phyloP scores from a whole-genome alignment of 2,888 invertebrate species.

The Ochlodes sylvanus region DNA sequence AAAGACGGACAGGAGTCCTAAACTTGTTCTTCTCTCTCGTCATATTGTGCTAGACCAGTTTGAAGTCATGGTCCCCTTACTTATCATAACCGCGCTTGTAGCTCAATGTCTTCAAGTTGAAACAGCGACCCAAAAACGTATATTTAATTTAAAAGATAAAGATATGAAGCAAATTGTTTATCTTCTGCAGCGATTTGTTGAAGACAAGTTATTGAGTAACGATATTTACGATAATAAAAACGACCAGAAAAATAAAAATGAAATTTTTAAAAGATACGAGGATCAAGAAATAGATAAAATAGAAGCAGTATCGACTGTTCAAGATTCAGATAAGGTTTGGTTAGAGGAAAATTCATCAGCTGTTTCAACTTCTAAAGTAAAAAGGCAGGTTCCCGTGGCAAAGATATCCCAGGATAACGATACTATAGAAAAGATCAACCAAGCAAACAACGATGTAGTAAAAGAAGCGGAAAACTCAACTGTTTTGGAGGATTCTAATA shows the following conservation, averaged over 20 bases:
- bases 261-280: neutral
- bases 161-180: conserved; percentile 2
- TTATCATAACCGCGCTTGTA: neutral
- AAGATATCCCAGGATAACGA: neutral
- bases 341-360: neutral
- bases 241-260: neutral
- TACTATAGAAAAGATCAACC: neutral
- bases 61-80: neutral
- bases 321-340: neutral
- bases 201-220: conserved; percentile 8
- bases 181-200: conserved; percentile 5
- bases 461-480: neutral
- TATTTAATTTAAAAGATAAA: conserved; percentile 4
- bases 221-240: neutral
- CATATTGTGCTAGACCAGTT: neutral
- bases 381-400: neutral
- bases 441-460: neutral
- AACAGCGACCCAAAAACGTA: neutral
- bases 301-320: neutral
- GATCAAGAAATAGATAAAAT: neutral
- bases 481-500: neutral
- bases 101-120: neutral
- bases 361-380: neutral
- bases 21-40: neutral
- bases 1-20: neutral